A percentile compares a stretch with the other conserved stretches of the same genome.
Conservation (phyloP, 2,113 vertebrate species). For the Cyanistes caeruleus region DNA sequence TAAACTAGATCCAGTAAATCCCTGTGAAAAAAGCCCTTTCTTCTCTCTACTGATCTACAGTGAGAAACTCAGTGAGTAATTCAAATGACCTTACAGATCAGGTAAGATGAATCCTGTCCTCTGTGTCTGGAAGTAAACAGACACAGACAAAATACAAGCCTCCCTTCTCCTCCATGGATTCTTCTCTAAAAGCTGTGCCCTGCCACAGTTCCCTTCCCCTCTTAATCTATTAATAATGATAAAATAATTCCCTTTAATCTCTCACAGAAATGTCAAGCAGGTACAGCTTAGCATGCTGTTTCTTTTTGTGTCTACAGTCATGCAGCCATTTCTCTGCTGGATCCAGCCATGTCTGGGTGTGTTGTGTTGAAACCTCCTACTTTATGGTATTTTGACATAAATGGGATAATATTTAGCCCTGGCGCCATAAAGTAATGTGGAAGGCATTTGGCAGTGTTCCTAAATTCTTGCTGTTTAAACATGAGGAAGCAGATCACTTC, state of each 20-base stretch:
- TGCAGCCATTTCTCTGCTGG: background rate
- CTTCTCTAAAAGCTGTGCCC: background rate
- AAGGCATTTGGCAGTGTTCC: slow-evolving; percentile 18
- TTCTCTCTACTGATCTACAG: background rate
- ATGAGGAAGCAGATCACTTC: background rate
- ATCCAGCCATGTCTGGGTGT: background rate
- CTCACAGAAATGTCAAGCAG: background rate
- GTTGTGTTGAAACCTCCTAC: background rate
- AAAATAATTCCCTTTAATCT: background rate
- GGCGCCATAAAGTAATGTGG: background rate
- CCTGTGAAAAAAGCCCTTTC: background rate
- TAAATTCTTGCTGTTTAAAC: background rate
- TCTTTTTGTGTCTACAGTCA: background rate
- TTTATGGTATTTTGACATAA: background rate
- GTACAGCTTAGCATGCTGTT: background rate
- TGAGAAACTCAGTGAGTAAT: background rate
- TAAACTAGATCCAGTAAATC: background rate
- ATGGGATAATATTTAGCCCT: background rate
- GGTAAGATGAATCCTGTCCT: background rate
- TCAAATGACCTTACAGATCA: background rate
- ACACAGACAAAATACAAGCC: background rate
- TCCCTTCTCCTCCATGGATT: background rate
- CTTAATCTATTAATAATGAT: background rate
- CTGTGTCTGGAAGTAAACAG: background rate
- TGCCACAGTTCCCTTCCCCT: background rate